A percentile compares a stretch with the other conserved stretches of the same genome.
Conservation (phyloP, 2,797 vertebrate species). For the Sebastes reedi region DNA sequence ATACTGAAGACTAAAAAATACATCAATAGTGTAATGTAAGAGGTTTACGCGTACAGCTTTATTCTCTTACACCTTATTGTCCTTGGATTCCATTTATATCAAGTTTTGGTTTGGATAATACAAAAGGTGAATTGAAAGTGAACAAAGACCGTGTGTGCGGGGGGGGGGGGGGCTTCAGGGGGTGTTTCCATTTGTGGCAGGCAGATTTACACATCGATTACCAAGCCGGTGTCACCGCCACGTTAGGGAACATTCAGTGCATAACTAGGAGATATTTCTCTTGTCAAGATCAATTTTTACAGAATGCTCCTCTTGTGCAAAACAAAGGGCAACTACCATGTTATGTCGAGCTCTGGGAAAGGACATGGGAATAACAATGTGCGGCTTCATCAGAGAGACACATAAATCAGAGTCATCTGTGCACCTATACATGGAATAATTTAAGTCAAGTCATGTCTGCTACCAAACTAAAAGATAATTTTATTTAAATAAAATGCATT, state of each 20-base stretch:
- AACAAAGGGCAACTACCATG: conserved; percentile 44
- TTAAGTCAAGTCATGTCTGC: conserved; percentile 2
- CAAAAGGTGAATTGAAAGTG: conserved; percentile 42
- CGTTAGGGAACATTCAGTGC: conserved; percentile 39
- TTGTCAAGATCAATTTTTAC: conserved; percentile 62
- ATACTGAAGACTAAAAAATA: neutral
- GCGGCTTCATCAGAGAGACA: conserved; percentile 17
- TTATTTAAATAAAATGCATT: neutral
- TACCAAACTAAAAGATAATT: neutral
- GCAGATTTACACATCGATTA: conserved; percentile 59
- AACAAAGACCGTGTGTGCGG: neutral
- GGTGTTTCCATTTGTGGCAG: conserved; percentile 23
- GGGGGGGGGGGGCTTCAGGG: neutral
- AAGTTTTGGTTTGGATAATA: conserved; percentile 18
- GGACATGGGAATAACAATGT: conserved; percentile 1
- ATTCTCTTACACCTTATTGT: conserved; percentile 24
- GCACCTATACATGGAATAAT: conserved; percentile 5
- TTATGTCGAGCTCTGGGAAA: conserved; percentile 27
- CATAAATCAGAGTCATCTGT: conserved; percentile 22
- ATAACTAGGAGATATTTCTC: conserved; percentile 59
- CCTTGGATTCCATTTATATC: conserved; percentile 30
- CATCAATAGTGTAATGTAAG: conserved; percentile 21
- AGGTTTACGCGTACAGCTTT: conserved; percentile 26
- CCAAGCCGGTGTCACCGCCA: conserved; percentile 32
- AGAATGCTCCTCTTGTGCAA: conserved; percentile 32